Evolutionary conservation across 2,113 vertebrate genomes (phyloP).

Genomic region (Herpailurus yagouaroundi): DNA sequence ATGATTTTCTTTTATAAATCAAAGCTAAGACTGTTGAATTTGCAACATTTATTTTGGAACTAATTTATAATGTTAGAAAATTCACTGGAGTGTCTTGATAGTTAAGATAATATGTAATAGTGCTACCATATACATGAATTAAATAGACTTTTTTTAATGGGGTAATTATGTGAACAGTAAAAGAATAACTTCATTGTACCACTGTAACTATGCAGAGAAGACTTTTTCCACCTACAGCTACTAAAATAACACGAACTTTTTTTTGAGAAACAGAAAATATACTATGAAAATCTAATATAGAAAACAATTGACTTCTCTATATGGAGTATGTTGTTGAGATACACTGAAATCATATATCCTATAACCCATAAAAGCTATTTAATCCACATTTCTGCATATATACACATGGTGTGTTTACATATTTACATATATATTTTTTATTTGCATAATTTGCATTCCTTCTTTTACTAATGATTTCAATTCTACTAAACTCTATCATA

Average conservation of each 20-base stretch:
- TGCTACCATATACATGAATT: neutral
- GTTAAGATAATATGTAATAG: neutral
- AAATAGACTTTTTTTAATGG: neutral
- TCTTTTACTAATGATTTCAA: neutral
- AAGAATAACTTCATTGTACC: neutral
- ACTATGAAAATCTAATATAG: neutral
- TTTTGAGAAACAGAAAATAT: neutral
- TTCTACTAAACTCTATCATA: neutral
- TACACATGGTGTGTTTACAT: neutral
- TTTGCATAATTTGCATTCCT: neutral
- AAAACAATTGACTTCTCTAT: neutral
- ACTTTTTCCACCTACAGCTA: neutral
- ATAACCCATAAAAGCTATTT: neutral
- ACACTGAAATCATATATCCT: neutral
- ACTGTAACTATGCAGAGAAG: neutral
- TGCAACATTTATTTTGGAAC: neutral
- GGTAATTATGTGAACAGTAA: neutral
- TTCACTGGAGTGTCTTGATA: neutral
- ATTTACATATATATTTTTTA: neutral
- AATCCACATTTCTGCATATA: neutral
- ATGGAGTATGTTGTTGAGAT: neutral
- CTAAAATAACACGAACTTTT: neutral
- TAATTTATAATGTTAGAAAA: constrained; percentile 50
- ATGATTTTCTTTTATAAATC: constrained; percentile 11
- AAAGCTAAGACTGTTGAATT: neutral